Percentiles rank a stretch among this genome's conserved stretches.
phyloP scores from a whole-genome alignment of 2,888 invertebrate genomes.

The Cosmopolites sordidus region DNA sequence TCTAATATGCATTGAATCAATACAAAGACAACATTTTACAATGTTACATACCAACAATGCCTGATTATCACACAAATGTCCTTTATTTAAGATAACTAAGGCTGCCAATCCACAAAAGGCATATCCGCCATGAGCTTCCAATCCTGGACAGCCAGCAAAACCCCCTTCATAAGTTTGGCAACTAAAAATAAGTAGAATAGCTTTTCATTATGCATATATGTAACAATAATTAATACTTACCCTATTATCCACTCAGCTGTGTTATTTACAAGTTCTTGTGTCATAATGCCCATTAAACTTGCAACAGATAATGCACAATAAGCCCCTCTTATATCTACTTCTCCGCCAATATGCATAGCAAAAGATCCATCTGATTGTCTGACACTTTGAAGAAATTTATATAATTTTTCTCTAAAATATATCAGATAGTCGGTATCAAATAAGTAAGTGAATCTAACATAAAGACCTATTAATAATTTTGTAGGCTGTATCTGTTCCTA shows the following conservation, averaged over 20 bases:
- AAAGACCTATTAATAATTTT: conserved; percentile 75
- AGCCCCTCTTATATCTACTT: conserved; percentile 91
- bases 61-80: conserved; percentile 69
- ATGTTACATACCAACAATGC: conserved; percentile 64
- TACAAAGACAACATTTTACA: conserved; percentile 11
- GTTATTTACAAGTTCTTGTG: conserved; percentile 72
- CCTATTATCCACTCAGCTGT: conserved; percentile 88
- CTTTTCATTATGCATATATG: not conserved
- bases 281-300: conserved; percentile 74
- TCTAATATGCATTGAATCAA: conserved; percentile 45
- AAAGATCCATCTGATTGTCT: conserved; percentile 86
- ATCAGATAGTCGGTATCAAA: not conserved
- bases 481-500: conserved; percentile 77
- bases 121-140: conserved; percentile 99
- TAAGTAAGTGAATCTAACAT: not conserved
- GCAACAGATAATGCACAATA: conserved; percentile 95
- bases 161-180: conserved; percentile 99
- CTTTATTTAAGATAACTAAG: conserved; percentile 74
- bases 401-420: conserved; percentile 57
- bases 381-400: conserved; percentile 73
- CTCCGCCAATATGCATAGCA: conserved; percentile 86
- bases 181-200: conserved; percentile 48
- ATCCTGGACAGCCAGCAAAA: conserved; percentile 87
- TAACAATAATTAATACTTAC: conserved; percentile 39
- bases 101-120: conserved; percentile 95